phyloP scores from a whole-genome alignment of 2,797 vertebrate species.

The Anableps anableps region DNA sequence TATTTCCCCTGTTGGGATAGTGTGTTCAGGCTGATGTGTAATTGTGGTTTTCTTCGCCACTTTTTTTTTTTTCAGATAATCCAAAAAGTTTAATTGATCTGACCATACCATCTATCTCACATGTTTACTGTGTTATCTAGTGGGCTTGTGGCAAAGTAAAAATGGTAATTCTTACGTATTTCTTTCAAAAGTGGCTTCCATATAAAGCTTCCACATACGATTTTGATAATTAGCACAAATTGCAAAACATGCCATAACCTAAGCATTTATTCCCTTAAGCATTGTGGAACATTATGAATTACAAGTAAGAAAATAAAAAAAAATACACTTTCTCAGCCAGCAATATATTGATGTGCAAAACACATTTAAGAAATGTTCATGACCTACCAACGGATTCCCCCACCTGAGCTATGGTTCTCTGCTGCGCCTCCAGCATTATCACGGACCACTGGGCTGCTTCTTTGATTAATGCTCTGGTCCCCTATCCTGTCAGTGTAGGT shows the following conservation, averaged over 20 bases:
- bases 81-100: not conserved
- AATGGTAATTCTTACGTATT: not conserved
- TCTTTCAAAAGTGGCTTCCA: not conserved
- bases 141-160: not conserved
- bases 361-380: not conserved
- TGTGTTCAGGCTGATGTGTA: not conserved
- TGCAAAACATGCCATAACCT: not conserved
- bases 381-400: not conserved
- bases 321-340: not conserved
- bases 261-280: not conserved
- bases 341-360: not conserved
- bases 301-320: not conserved
- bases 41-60: not conserved
- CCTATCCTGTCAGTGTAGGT: not conserved
- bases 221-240: not conserved
- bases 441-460: not conserved
- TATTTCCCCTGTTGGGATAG: not conserved
- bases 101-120: not conserved
- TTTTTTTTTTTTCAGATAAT: not conserved
- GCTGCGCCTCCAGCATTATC: not conserved
- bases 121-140: not conserved
- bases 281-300: not conserved
- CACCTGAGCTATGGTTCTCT: not conserved
- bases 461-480: not conserved
- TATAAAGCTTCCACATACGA: not conserved